phyloP scores from a whole-genome alignment of 2,113 vertebrate genomes.

The Oophaga pumilio region DNA sequence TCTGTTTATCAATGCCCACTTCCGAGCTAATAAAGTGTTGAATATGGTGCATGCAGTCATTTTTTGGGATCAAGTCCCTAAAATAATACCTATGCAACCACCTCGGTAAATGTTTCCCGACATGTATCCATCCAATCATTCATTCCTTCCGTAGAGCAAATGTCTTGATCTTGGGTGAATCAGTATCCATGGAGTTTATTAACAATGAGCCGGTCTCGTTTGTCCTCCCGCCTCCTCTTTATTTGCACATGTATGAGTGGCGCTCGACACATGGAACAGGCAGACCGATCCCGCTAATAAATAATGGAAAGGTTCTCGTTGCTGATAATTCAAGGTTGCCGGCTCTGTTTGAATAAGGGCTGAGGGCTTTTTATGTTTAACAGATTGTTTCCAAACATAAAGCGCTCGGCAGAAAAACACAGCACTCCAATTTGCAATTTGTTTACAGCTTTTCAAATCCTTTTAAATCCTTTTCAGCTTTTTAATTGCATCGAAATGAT shows the following conservation, averaged over 20 bases:
- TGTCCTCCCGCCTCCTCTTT: not conserved
- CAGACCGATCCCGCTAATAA: conserved; percentile 50
- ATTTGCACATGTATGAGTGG: not conserved
- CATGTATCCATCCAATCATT: too few species aligned
- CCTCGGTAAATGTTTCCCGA: too few species aligned
- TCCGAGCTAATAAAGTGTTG: too few species aligned
- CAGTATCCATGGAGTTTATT: not conserved
- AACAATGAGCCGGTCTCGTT: not conserved
- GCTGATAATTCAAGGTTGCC: conserved; percentile 56
- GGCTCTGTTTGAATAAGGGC: conserved; percentile 54
- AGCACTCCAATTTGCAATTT: conserved; percentile 55
- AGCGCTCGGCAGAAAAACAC: conserved; percentile 46
- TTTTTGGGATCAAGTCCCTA: too few species aligned
- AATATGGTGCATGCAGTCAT: too few species aligned
- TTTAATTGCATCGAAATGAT: conserved; percentile 58
- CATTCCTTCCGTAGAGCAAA: not conserved
- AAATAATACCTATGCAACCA: too few species aligned
- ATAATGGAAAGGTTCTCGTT: conserved; percentile 44
- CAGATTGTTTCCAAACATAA: conserved; percentile 60
- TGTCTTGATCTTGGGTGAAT: not conserved
- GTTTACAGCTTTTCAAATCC: conserved; percentile 57
- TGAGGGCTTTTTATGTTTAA: conserved; percentile 58
- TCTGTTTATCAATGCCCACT: too few species aligned
- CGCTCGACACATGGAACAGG: not conserved
- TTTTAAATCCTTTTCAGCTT: conserved; percentile 58